Evolutionary conservation across 2,113 vertebrate genomes (phyloP).

Genomic region (Zosterops lateralis): DNA sequence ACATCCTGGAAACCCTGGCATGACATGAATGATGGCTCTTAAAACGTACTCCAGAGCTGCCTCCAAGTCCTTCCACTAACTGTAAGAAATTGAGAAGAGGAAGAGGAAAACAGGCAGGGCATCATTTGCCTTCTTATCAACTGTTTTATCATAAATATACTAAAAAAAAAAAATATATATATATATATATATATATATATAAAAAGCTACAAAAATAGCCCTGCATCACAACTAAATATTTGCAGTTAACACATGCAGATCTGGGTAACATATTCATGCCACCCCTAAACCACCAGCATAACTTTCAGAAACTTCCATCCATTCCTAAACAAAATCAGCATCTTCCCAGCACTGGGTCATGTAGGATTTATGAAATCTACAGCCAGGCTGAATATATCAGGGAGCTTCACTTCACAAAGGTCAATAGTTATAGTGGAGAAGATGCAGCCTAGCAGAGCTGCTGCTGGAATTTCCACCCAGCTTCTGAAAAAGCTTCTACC

Average conservation of each 20-base stretch:
- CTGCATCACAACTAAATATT: neutral
- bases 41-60: neutral
- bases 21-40: neutral
- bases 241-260: neutral
- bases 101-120: neutral
- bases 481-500: neutral
- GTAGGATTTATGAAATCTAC: neutral
- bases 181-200: too few relatives aligned
- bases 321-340: neutral
- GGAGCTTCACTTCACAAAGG: neutral
- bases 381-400: neutral
- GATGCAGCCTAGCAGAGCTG: neutral
- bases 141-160: neutral
- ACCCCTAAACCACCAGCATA: neutral
- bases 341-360: neutral
- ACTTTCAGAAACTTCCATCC: neutral
- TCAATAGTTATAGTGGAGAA: neutral
- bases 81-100: neutral
- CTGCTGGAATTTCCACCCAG: neutral
- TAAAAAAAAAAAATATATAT: neutral
- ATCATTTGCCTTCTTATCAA: neutral
- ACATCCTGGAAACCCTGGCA: neutral
- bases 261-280: neutral
- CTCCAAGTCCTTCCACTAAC: neutral
- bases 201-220: neutral